Percentiles rank a stretch among this genome's conserved stretches.
Evolutionary conservation across 2,797 vertebrate species (phyloP).

Genomic region (Remorina albescens): DNA sequence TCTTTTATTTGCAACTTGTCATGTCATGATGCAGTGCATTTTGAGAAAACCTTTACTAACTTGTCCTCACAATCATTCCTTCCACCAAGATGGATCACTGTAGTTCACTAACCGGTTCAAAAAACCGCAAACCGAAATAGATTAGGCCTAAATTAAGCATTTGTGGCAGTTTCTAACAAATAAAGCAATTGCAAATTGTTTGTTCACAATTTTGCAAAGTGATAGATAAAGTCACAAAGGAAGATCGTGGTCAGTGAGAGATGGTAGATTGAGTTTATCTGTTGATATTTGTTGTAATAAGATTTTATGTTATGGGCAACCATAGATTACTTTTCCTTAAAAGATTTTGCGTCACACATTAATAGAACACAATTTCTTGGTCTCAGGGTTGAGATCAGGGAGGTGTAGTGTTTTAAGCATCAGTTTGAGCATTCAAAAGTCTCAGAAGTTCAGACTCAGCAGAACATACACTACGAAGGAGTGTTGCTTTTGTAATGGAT

Average conservation of each 20-base stretch:
- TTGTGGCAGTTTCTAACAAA: not conserved
- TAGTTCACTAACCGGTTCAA: not conserved
- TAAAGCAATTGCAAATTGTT: not conserved
- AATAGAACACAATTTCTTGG: not conserved
- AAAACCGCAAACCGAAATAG: not conserved
- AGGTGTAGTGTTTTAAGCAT: not conserved
- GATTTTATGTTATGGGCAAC: too few species aligned
- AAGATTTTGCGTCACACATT: not conserved
- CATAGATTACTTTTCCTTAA: not conserved
- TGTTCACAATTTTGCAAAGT: not conserved
- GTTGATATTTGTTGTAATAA: too few species aligned
- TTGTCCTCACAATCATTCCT: not conserved
- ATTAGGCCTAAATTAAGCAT: not conserved
- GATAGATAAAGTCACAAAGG: not conserved
- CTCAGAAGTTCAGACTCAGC: constrained; percentile 12
- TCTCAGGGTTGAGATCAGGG: not conserved
- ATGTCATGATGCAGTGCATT: not conserved
- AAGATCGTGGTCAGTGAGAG: not conserved
- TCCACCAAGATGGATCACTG: too few species aligned
- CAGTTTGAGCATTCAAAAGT: not conserved
- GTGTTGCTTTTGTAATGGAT: constrained; percentile 36
- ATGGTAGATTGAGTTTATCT: not conserved
- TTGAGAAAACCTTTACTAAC: not conserved
- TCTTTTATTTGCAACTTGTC: not conserved
- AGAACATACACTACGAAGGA: constrained; percentile 1